A percentile compares a stretch with the other conserved stretches of the same genome.
Conservation (phyloP, 2,113 vertebrate species). For the Mustela lutreola region DNA sequence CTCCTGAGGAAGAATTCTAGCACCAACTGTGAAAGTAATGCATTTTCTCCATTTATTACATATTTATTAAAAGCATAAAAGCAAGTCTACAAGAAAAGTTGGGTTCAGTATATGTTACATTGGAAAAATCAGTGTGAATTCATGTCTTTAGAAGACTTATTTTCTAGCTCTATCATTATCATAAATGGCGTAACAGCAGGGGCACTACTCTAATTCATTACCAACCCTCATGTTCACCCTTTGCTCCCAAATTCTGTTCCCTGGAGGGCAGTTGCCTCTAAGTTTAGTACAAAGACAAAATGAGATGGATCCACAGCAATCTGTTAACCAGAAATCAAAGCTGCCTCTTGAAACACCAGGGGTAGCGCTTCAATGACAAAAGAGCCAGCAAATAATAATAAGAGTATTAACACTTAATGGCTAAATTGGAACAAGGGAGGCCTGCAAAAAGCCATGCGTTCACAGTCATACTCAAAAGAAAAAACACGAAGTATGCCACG, state of each 20-base stretch:
- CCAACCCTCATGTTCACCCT: not conserved
- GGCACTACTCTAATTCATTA: slow-evolving; percentile 48
- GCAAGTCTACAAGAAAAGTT: slow-evolving; percentile 12
- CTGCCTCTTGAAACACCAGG: slow-evolving; percentile 13
- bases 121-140: slow-evolving; percentile 65
- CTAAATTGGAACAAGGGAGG: not conserved
- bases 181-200: slow-evolving; percentile 49
- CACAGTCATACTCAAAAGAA: not conserved
- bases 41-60: slow-evolving; percentile 55
- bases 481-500: not conserved
- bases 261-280: not conserved
- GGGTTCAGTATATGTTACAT: slow-evolving; percentile 35
- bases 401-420: not conserved
- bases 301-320: not conserved
- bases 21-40: slow-evolving; percentile 60
- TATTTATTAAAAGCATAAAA: slow-evolving; percentile 57
- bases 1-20: slow-evolving; percentile 38
- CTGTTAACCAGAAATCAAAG: slow-evolving; percentile 36
- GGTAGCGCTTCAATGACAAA: not conserved
- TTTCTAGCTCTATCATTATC: slow-evolving; percentile 61
- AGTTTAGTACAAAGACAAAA: slow-evolving; percentile 40
- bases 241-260: slow-evolving; percentile 23
- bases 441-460: not conserved
- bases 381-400: not conserved
- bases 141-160: slow-evolving; percentile 38